These are phyloP conservation scores for Dolichopus griseipennis DNA, from an alignment of 2,888 invertebrate species.

Conservation along the genomic window DNA sequence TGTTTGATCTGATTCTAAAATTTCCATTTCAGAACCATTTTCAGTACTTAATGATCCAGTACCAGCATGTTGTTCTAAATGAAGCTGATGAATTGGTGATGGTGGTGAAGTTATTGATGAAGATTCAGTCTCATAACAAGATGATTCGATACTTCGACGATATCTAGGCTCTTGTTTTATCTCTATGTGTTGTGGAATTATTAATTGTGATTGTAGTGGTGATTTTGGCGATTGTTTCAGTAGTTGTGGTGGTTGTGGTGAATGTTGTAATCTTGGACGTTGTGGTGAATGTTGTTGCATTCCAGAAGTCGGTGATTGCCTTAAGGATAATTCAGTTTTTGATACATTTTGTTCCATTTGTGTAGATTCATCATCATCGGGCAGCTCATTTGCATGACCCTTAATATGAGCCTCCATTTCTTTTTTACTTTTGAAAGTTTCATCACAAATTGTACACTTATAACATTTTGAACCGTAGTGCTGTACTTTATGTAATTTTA, in stretches of 20 bases:
- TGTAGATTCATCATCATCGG: slow-evolving; percentile 45
- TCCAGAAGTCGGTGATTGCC: slow-evolving; percentile 25
- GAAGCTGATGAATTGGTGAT: background rate
- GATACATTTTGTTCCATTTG: slow-evolving; percentile 17
- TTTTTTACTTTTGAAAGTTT: slow-evolving; percentile 83
- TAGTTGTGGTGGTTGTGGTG: slow-evolving; percentile 18
- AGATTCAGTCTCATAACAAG: slow-evolving; percentile 24
- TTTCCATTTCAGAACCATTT: slow-evolving; percentile 6
- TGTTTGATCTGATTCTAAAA: slow-evolving; percentile 5
- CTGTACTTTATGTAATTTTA: slow-evolving; percentile 80
- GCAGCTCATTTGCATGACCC: slow-evolving; percentile 57
- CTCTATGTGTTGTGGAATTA: background rate
- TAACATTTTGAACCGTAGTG: slow-evolving; percentile 88
- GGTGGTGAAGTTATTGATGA: slow-evolving; percentile 27
- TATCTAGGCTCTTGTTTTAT: slow-evolving; percentile 6
- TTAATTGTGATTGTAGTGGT: slow-evolving; percentile 19
- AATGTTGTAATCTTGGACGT: slow-evolving; percentile 29
- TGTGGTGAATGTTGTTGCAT: slow-evolving; percentile 28
- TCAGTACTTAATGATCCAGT: background rate
- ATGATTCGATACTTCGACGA: slow-evolving; percentile 22
- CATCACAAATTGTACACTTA: slow-evolving; percentile 84
- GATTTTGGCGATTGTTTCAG: slow-evolving; percentile 23
- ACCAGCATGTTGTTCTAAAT: background rate
- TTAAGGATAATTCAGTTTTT: slow-evolving; percentile 25
- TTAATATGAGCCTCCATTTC: slow-evolving; percentile 84